Conservation (phyloP, 1,140 invertebrate species). For the Procambarus virginalis region DNA sequence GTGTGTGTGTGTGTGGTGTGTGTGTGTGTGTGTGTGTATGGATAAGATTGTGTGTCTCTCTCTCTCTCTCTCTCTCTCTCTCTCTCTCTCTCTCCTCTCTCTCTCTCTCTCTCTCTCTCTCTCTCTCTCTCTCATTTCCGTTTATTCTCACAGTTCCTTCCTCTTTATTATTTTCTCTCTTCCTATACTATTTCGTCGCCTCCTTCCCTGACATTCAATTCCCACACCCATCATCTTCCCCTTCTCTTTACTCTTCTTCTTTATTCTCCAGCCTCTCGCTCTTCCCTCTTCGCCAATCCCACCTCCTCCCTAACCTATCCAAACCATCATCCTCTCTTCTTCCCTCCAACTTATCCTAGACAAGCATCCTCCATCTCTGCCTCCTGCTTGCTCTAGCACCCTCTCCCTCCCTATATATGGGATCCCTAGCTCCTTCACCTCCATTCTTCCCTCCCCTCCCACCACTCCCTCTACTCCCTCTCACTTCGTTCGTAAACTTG, state of each 20-base stretch:
- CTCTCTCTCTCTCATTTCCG: background rate
- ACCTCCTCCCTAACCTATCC: background rate
- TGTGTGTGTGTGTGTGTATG: too few relatives aligned
- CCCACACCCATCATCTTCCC: too few relatives aligned
- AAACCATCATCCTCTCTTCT: background rate
- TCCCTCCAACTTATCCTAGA: background rate
- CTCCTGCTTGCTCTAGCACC: background rate
- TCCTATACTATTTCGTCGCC: background rate
- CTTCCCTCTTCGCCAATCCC: background rate
- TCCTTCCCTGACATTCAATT: background rate
- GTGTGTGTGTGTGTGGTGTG: too few relatives aligned
- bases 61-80: background rate
- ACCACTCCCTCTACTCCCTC: too few relatives aligned
- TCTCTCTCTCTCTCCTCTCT: background rate
- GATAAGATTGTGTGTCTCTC: background rate
- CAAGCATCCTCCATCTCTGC: too few relatives aligned
- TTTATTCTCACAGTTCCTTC: background rate
- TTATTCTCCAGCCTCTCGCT: too few relatives aligned
- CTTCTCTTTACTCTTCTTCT: too few relatives aligned
- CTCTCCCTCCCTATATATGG: too few relatives aligned
- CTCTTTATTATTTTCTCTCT: background rate
- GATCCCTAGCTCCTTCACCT: too few relatives aligned
- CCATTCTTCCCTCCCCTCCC: background rate
- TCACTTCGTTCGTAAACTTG: conserved; percentile 19
- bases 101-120: background rate